phyloP scores from a whole-genome alignment of 2,113 vertebrate genomes.

The Platichthys stellatus region DNA sequence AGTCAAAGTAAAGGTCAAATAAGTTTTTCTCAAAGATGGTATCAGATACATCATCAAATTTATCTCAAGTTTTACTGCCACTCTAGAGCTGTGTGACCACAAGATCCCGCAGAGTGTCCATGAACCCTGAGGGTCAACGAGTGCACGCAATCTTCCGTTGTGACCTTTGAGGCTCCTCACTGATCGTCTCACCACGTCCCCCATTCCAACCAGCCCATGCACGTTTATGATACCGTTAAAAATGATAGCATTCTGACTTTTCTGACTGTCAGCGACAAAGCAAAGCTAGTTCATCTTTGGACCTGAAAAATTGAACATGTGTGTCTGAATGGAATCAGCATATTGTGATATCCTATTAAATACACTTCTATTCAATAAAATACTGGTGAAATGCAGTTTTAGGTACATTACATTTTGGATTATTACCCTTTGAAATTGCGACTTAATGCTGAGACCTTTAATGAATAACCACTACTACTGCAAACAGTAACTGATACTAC shows the following conservation, averaged over 20 bases:
- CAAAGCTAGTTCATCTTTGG: conserved; percentile 6
- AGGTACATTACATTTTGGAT: too few species aligned
- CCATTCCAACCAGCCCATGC: neutral
- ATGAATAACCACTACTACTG: neutral
- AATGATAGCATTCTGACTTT: neutral
- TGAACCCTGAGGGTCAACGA: neutral
- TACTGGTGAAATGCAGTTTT: too few species aligned
- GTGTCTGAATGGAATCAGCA: neutral
- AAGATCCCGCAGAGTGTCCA: neutral
- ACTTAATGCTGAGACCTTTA: neutral
- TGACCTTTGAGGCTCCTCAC: conserved; percentile 30
- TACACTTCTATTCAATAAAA: neutral
- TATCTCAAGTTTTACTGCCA: too few species aligned
- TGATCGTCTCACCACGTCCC: neutral
- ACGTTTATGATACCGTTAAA: conserved; percentile 7
- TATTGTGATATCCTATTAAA: neutral
- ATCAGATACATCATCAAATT: too few species aligned
- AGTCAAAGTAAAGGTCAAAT: too few species aligned
- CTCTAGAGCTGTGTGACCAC: neutral
- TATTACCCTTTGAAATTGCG: neutral
- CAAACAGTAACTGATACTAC: neutral
- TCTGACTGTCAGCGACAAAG: neutral
- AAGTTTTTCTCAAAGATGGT: too few species aligned
- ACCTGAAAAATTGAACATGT: neutral
- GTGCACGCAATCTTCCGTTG: neutral